phyloP scores from a whole-genome alignment of 2,113 vertebrate species.

The Saimiri boliviensis region DNA sequence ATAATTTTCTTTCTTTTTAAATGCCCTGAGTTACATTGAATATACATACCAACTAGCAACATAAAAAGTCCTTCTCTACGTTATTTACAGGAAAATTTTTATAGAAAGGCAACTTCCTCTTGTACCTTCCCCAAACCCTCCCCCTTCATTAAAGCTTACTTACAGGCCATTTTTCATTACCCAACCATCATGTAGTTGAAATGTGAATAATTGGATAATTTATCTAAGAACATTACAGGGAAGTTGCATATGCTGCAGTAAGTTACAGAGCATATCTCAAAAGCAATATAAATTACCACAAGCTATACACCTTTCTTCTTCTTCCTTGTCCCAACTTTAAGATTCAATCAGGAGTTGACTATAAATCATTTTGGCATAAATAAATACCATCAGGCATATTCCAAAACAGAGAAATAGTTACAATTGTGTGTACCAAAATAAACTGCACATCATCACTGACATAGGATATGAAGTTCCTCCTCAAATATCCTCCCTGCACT shows the following conservation, averaged over 20 bases:
- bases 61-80: not conserved
- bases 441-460: not conserved
- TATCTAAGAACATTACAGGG: not conserved
- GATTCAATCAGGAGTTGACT: not conserved
- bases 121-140: not conserved
- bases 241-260: not conserved
- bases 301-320: not conserved
- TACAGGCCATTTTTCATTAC: not conserved
- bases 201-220: not conserved
- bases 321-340: not conserved
- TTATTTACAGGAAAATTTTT: not conserved
- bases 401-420: not conserved
- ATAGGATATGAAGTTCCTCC: not conserved
- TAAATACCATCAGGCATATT: not conserved
- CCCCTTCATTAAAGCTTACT: not conserved
- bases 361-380: slow-evolving; percentile 27
- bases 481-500: not conserved
- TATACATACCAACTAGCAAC: not conserved
- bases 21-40: not conserved
- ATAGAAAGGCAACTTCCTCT: not conserved
- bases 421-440: not conserved
- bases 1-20: not conserved
- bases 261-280: not conserved
- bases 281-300: not conserved
- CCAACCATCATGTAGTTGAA: not conserved